Conservation (phyloP, 2,888 invertebrate genomes). For the Fragum fragum region DNA sequence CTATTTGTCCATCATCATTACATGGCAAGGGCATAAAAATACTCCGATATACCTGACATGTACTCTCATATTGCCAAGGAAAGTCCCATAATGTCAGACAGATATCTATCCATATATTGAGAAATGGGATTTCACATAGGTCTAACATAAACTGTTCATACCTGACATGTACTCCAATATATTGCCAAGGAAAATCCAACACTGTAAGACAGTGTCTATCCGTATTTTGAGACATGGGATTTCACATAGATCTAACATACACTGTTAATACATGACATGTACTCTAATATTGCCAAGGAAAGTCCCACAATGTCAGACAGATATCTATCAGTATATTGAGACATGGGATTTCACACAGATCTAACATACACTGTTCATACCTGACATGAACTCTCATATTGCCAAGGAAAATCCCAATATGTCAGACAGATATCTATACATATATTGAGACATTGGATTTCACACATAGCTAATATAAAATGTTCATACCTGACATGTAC, state of each 20-base stretch:
- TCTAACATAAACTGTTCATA: slow-evolving; percentile 63
- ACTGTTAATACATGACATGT: slow-evolving; percentile 51
- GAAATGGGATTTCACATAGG: slow-evolving; percentile 72
- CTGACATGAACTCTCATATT: slow-evolving; percentile 64
- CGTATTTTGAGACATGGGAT: slow-evolving; percentile 74
- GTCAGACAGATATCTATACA: slow-evolving; percentile 75
- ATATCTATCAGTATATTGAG: slow-evolving; percentile 9
- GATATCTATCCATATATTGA: slow-evolving; percentile 4
- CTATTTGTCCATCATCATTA: too few species aligned
- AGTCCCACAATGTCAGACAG: too few species aligned
- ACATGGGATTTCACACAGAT: slow-evolving; percentile 74
- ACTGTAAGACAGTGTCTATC: slow-evolving; percentile 75
- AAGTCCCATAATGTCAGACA: neutral
- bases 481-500: slow-evolving; percentile 34
- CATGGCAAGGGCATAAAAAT: too few species aligned
- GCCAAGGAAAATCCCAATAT: slow-evolving; percentile 78
- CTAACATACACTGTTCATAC: slow-evolving; percentile 62
- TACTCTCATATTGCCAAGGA: neutral
- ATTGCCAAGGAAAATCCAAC: slow-evolving; percentile 78
- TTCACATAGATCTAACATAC: slow-evolving; percentile 79
- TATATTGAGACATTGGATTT: slow-evolving; percentile 73
- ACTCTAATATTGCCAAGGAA: neutral
- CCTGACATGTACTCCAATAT: slow-evolving; percentile 64
- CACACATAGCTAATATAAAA: slow-evolving; percentile 79
- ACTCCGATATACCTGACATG: neutral